phyloP scores from a whole-genome alignment of 2,888 invertebrate genomes.

The Cantharis rufa region DNA sequence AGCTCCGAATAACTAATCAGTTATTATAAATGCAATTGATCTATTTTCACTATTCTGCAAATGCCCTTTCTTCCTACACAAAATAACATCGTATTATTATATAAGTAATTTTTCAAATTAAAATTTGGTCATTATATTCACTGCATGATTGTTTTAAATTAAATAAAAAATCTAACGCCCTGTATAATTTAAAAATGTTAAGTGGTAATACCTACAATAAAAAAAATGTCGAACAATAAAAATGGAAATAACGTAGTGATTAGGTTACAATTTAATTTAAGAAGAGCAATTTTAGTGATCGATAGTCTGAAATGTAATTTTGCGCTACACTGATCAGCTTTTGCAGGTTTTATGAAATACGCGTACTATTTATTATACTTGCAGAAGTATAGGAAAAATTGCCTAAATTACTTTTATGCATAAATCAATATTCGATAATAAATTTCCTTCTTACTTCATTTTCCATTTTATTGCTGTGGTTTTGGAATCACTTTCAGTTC shows the following conservation, averaged over 20 bases:
- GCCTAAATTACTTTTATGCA: neutral
- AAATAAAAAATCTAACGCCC: neutral
- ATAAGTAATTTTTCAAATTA: no score
- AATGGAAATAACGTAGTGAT: conserved; percentile 2
- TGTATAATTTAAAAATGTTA: neutral
- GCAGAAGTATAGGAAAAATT: neutral
- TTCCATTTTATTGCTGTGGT: neutral
- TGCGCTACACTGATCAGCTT: conserved; percentile 21
- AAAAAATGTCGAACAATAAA: neutral
- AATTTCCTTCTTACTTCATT: neutral
- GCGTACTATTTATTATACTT: neutral
- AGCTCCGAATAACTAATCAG: no score
- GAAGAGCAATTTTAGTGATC: conserved; percentile 18
- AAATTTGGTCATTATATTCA: no score
- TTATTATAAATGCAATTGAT: no score
- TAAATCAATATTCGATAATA: neutral
- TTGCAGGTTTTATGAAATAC: conserved; percentile 2
- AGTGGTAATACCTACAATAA: neutral
- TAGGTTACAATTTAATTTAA: conserved; percentile 18
- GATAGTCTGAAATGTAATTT: conserved; percentile 25
- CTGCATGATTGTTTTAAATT: no score
- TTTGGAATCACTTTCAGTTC: neutral
- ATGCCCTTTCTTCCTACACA: no score
- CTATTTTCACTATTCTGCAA: no score
- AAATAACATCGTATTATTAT: no score